Percentiles rank a stretch among this genome's conserved stretches.
Evolutionary conservation across 2,888 invertebrate species (phyloP).

Genomic region (Pantelozetes paolii): DNA sequence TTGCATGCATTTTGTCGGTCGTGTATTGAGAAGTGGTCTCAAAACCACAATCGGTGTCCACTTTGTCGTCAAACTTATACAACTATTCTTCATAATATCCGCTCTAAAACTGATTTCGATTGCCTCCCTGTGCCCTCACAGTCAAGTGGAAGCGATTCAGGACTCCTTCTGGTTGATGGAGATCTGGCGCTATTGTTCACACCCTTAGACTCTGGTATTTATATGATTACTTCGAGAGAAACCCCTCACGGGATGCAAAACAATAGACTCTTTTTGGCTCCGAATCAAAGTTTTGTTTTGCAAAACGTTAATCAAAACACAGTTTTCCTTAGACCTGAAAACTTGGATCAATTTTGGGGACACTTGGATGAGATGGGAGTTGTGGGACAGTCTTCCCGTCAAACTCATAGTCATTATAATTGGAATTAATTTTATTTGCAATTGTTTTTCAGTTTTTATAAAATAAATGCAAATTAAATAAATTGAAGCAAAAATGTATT

Average conservation of each 20-base stretch:
- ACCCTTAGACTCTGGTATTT: background rate
- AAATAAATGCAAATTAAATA: too few relatives aligned
- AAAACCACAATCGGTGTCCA: background rate
- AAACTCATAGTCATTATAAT: too few relatives aligned
- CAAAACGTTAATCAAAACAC: background rate
- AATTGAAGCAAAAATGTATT: too few relatives aligned
- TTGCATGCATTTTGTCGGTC: background rate
- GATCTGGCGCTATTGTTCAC: background rate
- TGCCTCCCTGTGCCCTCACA: background rate
- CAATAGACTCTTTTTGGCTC: background rate
- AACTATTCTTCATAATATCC: background rate
- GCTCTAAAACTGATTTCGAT: background rate
- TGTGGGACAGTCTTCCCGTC: background rate
- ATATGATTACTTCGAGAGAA: constrained; percentile 1
- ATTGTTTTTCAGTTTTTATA: too few relatives aligned
- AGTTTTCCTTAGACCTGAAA: background rate
- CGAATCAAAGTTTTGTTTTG: background rate
- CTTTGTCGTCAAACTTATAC: background rate
- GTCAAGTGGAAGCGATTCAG: background rate
- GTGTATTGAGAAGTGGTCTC: background rate
- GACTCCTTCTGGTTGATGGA: background rate
- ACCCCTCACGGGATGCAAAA: background rate
- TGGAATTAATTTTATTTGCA: too few relatives aligned
- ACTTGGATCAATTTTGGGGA: background rate
- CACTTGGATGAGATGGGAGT: background rate